Evolutionary conservation across 2,888 invertebrate species (phyloP).

Genomic region (Mongoloraphidia duomilia): DNA sequence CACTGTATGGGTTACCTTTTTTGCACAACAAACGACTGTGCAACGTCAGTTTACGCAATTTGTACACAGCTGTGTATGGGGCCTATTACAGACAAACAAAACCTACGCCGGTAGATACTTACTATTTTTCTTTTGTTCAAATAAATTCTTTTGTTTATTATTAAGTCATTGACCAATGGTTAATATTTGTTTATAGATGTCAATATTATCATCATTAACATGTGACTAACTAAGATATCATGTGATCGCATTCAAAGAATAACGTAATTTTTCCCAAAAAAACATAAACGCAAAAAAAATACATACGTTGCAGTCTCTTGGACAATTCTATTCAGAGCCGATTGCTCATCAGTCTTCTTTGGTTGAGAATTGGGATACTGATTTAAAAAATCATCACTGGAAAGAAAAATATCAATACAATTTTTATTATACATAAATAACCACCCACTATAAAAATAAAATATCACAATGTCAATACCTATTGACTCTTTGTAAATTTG

Average conservation of each 20-base stretch:
- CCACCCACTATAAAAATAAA: constrained; percentile 1
- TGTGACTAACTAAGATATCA: not conserved
- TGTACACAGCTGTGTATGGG: too few relatives aligned
- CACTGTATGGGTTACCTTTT: too few relatives aligned
- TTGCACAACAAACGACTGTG: too few relatives aligned
- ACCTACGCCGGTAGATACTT: too few relatives aligned
- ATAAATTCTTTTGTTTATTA: too few relatives aligned
- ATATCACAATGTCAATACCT: constrained; percentile 26
- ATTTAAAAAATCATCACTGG: constrained; percentile 49
- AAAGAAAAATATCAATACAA: constrained; percentile 15
- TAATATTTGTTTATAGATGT: not conserved
- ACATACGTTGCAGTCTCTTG: constrained; percentile 82
- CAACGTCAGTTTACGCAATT: too few relatives aligned
- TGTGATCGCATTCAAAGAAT: not conserved
- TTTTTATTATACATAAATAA: not conserved
- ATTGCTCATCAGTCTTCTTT: constrained; percentile 80
- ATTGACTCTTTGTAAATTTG: constrained; percentile 54
- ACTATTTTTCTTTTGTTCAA: too few relatives aligned
- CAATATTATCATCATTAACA: not conserved
- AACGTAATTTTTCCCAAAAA: not conserved
- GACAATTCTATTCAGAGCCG: constrained; percentile 74
- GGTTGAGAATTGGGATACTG: constrained; percentile 48
- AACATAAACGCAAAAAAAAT: constrained; percentile 6
- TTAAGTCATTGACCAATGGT: too few relatives aligned
- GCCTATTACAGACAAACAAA: too few relatives aligned